Conservation (phyloP, 2,113 vertebrate species). For the Platichthys flesus region DNA sequence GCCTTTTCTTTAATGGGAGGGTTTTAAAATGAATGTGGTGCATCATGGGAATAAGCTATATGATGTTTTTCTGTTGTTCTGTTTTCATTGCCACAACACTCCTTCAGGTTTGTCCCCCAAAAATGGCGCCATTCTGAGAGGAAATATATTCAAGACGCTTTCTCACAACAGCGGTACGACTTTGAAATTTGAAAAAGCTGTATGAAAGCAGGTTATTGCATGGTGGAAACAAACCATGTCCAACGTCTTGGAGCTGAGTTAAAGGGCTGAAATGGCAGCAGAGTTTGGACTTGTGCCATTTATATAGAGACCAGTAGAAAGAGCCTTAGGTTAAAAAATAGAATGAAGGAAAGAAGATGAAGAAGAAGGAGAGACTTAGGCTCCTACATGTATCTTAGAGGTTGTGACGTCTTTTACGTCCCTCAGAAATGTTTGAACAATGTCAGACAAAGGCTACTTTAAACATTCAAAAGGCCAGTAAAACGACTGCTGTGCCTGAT, state of each 20-base stretch:
- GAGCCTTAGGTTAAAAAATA: constrained; percentile 17
- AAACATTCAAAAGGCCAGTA: constrained; percentile 9
- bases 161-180: background rate
- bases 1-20: too few species aligned
- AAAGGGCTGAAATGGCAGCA: constrained; percentile 35
- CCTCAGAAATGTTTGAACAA: constrained; percentile 9
- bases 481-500: background rate
- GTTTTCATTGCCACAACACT: background rate
- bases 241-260: constrained; percentile 36
- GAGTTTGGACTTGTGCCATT: constrained; percentile 28
- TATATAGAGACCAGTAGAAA: constrained; percentile 16
- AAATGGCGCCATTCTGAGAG: background rate
- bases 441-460: constrained; percentile 8
- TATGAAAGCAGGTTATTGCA: constrained; percentile 37
- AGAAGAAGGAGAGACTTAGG: background rate
- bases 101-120: background rate
- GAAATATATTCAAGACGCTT: background rate
- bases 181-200: constrained; percentile 22
- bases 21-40: background rate
- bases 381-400: constrained; percentile 14
- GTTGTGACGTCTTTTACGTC: constrained; percentile 19
- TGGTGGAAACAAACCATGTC: constrained; percentile 21
- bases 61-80: background rate
- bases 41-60: background rate
- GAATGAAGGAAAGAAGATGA: constrained; percentile 13